These are phyloP conservation scores for Bathynomus jamesi DNA, from an alignment of 1,140 invertebrate species.

Conservation along the genomic window DNA sequence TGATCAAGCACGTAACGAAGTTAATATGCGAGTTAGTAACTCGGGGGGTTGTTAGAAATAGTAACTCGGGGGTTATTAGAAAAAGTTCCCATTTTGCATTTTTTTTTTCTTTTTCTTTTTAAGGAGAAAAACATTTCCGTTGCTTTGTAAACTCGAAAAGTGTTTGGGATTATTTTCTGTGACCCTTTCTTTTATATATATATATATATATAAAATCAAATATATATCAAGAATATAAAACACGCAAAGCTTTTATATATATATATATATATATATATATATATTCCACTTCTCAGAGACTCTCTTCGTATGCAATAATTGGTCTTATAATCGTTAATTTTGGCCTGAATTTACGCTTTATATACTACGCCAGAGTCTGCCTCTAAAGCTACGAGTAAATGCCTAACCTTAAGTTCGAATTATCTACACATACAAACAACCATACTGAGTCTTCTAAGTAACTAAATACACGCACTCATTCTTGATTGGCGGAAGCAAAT, in stretches of 20 bases:
- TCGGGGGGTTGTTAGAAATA: background rate
- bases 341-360: background rate
- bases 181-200: background rate
- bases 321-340: background rate
- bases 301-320: background rate
- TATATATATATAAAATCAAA: background rate
- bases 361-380: no score
- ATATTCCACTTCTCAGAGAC: background rate
- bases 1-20: background rate
- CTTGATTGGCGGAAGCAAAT: background rate
- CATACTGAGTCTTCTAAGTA: background rate
- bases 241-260: background rate
- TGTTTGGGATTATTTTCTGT: background rate
- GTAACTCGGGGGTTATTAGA: background rate
- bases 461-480: no score
- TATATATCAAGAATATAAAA: background rate
- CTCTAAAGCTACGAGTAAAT: no score
- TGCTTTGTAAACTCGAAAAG: background rate
- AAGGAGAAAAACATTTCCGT: background rate
- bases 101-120: background rate
- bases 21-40: background rate
- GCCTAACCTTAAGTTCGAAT: background rate
- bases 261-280: slow-evolving; percentile 3
- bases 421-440: background rate
- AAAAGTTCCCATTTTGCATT: background rate